phyloP scores from a whole-genome alignment of 2,797 vertebrate genomes.

The Acipenser oxyrinchus region DNA sequence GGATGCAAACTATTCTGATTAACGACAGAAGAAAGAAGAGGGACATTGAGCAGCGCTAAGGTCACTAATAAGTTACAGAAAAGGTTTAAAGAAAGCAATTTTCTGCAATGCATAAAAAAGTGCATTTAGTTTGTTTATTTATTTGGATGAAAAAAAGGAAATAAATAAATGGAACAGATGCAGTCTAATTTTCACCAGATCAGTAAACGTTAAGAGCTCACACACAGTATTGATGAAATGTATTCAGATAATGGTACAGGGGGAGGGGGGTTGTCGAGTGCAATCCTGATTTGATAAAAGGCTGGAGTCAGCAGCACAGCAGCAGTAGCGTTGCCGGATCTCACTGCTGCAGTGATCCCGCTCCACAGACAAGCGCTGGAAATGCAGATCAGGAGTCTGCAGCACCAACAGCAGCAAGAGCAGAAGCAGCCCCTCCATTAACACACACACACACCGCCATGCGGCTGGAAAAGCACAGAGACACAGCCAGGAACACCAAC shows the following conservation, averaged over 20 bases:
- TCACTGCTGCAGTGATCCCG: conserved; percentile 66
- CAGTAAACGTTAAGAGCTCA: too few species aligned
- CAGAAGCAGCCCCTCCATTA: conserved; percentile 31
- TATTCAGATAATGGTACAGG: neutral
- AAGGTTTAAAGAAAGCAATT: too few species aligned
- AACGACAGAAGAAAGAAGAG: too few species aligned
- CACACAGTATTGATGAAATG: too few species aligned
- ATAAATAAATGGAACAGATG: too few species aligned
- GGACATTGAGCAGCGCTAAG: too few species aligned
- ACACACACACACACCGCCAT: conserved; percentile 6
- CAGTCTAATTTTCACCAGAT: too few species aligned
- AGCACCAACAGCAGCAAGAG: conserved; percentile 48
- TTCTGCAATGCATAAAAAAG: too few species aligned
- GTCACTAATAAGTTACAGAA: too few species aligned
- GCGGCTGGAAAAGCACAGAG: conserved; percentile 53
- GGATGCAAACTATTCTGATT: too few species aligned
- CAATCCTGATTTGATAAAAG: conserved; percentile 47
- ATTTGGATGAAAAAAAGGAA: too few species aligned
- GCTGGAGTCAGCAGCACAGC: conserved; percentile 61
- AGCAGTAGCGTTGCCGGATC: conserved; percentile 24
- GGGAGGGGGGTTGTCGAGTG: conserved; percentile 25
- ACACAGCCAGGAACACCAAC: conserved; percentile 16
- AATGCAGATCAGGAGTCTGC: conserved; percentile 74
- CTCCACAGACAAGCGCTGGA: conserved; percentile 22
- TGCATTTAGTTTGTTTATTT: too few species aligned